Percentiles rank a stretch among this genome's conserved stretches.
phyloP scores from a whole-genome alignment of 2,888 invertebrate species.

The Lobophora halterata region DNA sequence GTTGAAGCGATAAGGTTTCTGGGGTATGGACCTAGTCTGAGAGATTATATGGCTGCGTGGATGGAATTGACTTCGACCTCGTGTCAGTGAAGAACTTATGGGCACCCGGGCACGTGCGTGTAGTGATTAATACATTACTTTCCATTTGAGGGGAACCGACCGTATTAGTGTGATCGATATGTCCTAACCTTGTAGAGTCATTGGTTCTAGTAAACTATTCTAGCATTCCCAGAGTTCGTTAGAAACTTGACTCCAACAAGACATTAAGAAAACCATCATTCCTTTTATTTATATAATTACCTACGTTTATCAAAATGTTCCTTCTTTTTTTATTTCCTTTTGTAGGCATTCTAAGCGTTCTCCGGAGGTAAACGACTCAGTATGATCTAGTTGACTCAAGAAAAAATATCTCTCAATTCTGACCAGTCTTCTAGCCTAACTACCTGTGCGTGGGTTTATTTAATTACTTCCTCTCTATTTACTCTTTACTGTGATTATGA shows the following conservation, averaged over 20 bases:
- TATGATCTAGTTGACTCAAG: neutral
- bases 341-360: too few relatives aligned
- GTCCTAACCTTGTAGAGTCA: constrained; percentile 20
- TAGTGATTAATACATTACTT: constrained; percentile 47
- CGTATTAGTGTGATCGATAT: constrained; percentile 26
- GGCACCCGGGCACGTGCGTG: constrained; percentile 63
- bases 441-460: constrained; percentile 37
- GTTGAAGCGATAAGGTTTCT: constrained; percentile 58
- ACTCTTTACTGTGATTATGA: constrained; percentile 36
- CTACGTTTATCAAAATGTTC: too few relatives aligned
- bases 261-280: too few relatives aligned
- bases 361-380: neutral
- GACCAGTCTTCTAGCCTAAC: constrained; percentile 27
- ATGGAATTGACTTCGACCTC: constrained; percentile 62
- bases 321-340: too few relatives aligned
- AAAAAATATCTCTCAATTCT: constrained; percentile 17
- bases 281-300: too few relatives aligned
- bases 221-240: constrained; percentile 4
- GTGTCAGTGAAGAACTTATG: constrained; percentile 65
- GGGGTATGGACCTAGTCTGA: constrained; percentile 43
- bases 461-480: constrained; percentile 41
- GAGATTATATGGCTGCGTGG: constrained; percentile 68
- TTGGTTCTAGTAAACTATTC: constrained; percentile 10
- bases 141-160: constrained; percentile 33
- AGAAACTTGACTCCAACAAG: too few relatives aligned